A percentile compares a stretch with the other conserved stretches of the same genome.
Conservation (phyloP, 2,797 vertebrate genomes). For the Chloroceryle amazona region DNA sequence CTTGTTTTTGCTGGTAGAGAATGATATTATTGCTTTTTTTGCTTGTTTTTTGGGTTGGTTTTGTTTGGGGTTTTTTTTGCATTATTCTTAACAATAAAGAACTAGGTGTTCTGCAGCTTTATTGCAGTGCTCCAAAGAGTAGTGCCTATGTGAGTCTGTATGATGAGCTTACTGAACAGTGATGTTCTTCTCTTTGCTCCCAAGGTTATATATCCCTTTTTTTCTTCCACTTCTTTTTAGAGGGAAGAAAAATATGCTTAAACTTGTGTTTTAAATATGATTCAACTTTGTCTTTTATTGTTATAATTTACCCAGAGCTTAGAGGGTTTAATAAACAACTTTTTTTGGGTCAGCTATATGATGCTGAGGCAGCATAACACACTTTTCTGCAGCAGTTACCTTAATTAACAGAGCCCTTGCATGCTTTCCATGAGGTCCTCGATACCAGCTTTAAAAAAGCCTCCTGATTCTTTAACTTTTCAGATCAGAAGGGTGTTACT, state of each 20-base stretch:
- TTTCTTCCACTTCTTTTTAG: not conserved
- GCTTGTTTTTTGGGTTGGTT: too few relatives aligned
- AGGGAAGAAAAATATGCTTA: not conserved
- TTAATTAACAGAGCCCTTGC: conserved; percentile 30
- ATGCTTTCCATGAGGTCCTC: not conserved
- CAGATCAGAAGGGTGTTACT: not conserved
- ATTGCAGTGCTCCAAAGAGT: not conserved
- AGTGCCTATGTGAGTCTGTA: not conserved
- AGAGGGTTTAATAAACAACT: conserved; percentile 26
- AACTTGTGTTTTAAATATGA: not conserved
- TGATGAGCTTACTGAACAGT: not conserved
- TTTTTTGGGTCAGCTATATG: not conserved
- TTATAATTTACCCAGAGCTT: conserved; percentile 13
- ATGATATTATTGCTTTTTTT: not conserved
- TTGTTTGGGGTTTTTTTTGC: too few relatives aligned
- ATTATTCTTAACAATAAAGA: not conserved
- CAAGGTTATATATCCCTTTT: not conserved
- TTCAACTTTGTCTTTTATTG: not conserved
- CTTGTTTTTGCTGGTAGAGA: not conserved
- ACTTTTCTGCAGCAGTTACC: conserved; percentile 2
- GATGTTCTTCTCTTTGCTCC: not conserved
- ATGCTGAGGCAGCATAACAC: conserved; percentile 27
- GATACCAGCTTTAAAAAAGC: not conserved
- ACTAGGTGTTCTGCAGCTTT: not conserved
- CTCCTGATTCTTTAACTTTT: not conserved